A percentile compares a stretch with the other conserved stretches of the same genome.
phyloP scores from a whole-genome alignment of 2,797 vertebrate species.

The Vireo griseus region DNA sequence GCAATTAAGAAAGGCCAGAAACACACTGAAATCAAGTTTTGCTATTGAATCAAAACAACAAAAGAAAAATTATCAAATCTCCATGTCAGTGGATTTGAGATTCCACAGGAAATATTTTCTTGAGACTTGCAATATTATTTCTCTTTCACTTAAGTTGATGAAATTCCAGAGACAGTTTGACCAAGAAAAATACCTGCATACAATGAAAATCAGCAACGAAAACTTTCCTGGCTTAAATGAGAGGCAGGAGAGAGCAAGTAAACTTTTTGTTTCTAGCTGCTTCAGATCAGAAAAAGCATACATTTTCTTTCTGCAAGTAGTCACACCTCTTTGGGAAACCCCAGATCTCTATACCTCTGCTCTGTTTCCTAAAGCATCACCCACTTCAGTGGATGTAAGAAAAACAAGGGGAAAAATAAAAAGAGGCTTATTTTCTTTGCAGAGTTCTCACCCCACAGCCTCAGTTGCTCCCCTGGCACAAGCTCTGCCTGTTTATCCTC shows the following conservation, averaged over 20 bases:
- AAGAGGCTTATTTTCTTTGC: neutral
- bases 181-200: neutral
- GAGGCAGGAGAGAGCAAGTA: neutral
- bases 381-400: neutral
- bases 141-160: neutral
- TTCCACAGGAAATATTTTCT: neutral
- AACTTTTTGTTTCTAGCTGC: neutral
- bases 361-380: neutral
- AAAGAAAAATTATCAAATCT: neutral
- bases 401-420: rapidly evolving
- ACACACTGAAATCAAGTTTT: neutral
- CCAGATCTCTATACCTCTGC: neutral
- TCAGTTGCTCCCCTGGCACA: neutral
- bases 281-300: neutral
- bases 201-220: neutral
- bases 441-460: neutral
- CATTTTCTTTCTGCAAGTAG: neutral
- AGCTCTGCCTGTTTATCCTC: neutral
- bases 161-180: neutral
- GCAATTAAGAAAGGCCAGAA: neutral
- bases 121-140: neutral
- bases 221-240: neutral
- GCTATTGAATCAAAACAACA: neutral
- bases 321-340: neutral
- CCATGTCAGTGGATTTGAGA: neutral